Conservation (phyloP, 2,113 vertebrate genomes). For the Forbesichthys papilliferus region DNA sequence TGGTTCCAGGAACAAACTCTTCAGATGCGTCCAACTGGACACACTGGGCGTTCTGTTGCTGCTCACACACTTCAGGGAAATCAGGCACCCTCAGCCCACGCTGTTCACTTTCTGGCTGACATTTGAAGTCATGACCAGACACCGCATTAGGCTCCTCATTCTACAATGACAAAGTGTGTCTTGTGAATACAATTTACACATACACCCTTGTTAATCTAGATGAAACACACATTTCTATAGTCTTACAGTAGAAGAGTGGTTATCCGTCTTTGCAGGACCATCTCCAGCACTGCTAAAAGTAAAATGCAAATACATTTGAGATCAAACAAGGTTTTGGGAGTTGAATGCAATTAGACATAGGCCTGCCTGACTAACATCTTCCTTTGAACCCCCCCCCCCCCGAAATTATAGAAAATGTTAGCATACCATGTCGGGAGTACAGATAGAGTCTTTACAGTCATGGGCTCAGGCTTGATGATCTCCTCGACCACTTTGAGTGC, state of each 20-base stretch:
- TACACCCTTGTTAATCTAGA: neutral
- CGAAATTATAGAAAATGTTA: neutral
- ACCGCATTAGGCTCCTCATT: conserved; percentile 2
- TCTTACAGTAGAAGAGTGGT: conserved; percentile 1
- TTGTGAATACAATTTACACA: neutral
- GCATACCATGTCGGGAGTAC: conserved; percentile 29
- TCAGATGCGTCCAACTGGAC: conserved; percentile 42
- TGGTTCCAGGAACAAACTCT: conserved; percentile 71
- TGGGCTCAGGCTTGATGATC: neutral
- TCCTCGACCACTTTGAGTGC: neutral
- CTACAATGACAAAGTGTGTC: neutral
- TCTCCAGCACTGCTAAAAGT: conserved; percentile 41
- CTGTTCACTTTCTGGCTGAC: neutral
- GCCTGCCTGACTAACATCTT: neutral
- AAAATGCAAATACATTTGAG: conserved; percentile 9
- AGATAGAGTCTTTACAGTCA: conserved; percentile 16
- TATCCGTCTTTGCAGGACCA: conserved; percentile 1
- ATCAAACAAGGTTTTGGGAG: neutral
- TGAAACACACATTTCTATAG: neutral
- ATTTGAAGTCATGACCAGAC: neutral
- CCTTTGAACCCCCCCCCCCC: no score
- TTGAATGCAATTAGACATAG: neutral
- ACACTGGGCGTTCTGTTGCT: conserved; percentile 29
- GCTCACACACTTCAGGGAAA: neutral
- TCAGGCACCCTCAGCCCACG: conserved; percentile 9